A percentile compares a stretch with the other conserved stretches of the same genome.
These are phyloP conservation scores for Orbicella faveolata DNA, from an alignment of 64 coral and sea anemone species.

Conservation along the genomic window DNA sequence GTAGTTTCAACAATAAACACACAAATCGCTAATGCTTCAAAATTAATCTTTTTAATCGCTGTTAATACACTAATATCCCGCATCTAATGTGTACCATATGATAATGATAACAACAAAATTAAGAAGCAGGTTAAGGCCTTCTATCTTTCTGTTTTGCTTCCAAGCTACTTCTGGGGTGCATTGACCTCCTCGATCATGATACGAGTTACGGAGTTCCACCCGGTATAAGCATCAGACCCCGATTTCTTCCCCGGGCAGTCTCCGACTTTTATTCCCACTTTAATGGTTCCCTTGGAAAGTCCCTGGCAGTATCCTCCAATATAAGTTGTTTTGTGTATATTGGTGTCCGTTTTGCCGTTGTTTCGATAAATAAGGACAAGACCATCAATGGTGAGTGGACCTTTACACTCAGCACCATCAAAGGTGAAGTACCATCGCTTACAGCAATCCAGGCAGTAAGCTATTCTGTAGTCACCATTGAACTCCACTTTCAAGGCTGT, in stretches of 20 bases:
- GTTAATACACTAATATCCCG: too few relatives aligned
- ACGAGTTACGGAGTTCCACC: not conserved
- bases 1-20: too few relatives aligned
- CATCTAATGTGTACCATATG: too few relatives aligned
- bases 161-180: not conserved
- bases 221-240: not conserved
- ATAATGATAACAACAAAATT: too few relatives aligned
- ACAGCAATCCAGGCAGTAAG: not conserved
- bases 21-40: too few relatives aligned
- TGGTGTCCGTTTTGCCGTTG: not conserved
- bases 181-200: slow-evolving; percentile 1
- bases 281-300: not conserved
- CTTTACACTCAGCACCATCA: slow-evolving; percentile 2
- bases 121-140: too few relatives aligned
- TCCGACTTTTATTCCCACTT: not conserved
- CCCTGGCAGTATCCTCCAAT: slow-evolving; percentile 2
- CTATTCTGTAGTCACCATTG: slow-evolving; percentile 11
- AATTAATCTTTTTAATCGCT: too few relatives aligned
- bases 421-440: slow-evolving; percentile 39
- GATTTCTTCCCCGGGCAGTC: not conserved
- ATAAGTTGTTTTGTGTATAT: not conserved
- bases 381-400: slow-evolving; percentile 20
- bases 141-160: too few relatives aligned
- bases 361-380: not conserved
- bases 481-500: slow-evolving; percentile 25